phyloP scores from a whole-genome alignment of 2,888 invertebrate genomes.

The Drosophila falleni region DNA sequence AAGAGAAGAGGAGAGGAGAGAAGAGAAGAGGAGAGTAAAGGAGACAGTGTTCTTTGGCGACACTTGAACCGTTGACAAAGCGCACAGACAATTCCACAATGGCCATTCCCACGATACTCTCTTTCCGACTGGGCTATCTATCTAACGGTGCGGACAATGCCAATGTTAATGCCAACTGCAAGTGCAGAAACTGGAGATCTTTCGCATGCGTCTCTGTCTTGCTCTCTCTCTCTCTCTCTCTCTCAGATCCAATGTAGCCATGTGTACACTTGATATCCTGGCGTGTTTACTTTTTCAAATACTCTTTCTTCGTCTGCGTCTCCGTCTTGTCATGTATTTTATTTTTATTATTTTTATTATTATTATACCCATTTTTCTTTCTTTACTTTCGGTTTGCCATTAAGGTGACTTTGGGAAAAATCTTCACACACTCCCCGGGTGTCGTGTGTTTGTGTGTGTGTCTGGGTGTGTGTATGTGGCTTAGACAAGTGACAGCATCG shows the following conservation, averaged over 20 bases:
- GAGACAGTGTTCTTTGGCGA: conserved; percentile 62
- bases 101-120: conserved; percentile 79
- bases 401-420: conserved; percentile 70
- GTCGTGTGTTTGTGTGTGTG: conserved; percentile 26
- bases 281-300: conserved; percentile 77
- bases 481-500: conserved; percentile 75
- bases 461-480: conserved; percentile 40
- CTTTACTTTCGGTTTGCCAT: conserved; percentile 49
- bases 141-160: conserved; percentile 56
- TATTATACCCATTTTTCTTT: conserved; percentile 43
- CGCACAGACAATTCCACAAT: conserved; percentile 69
- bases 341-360: conserved; percentile 62
- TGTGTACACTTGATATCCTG: conserved; percentile 81
- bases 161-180: conserved; percentile 59
- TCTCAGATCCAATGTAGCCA: conserved; percentile 49
- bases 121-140: conserved; percentile 66
- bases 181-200: conserved; percentile 80
- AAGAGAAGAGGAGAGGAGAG: conserved; percentile 12
- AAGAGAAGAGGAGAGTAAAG: not conserved
- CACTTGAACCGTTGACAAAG: conserved; percentile 77
- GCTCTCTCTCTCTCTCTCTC: conserved; percentile 38
- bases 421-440: conserved; percentile 66
- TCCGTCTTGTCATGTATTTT: conserved; percentile 43
- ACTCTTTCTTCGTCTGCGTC: conserved; percentile 65
- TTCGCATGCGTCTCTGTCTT: conserved; percentile 55